Base-by-base conservation (phyloP, 2,888 invertebrate species). In the Lampropteryx suffumata region DNA sequence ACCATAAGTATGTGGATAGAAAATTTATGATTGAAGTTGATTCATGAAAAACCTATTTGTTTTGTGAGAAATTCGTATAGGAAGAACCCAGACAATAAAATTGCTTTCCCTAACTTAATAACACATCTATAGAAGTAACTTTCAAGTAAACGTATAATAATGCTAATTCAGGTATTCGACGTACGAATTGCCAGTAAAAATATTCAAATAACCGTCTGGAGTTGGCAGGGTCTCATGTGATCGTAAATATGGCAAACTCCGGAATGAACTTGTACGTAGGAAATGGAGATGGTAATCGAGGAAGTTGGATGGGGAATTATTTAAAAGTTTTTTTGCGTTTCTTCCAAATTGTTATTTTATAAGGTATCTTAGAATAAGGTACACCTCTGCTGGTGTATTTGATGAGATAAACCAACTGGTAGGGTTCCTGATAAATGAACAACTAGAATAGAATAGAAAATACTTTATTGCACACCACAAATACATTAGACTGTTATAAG, bases 171-270 rank as follows among this genome's bases (percentile, higher is more conserved):
- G 43, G 57, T 51, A 50, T 51, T 53, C 49, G 51, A 50, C 55
- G 55, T 52, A 55, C 46, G 50, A 48, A 50, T 45, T 50, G 53
- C 44, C 44, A 12, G 48, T 55, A 59, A 68, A 60, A 65, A 67
- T 65, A 71, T 75, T 71, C 63, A 64, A 72, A 72, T 69, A 50
- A 44, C 46, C 44, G 40, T 48, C 53, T 53, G 53, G 47, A 44
- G 27, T 11, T 39, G 47, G 52, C 46, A 42, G 35, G 39, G 40
- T 27, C 37, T 42, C 44, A 10, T 35, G 54, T 56, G 58, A 50
- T 66, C 71, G 65, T 76, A 76, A 71, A 71, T 50, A 64, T 67
- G 9, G 50, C 57, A 62, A 64, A 62, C 51, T 59, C 49, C 39
- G 65, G 54, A 57, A 61, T 70, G 69, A 69, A 67, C 48, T 44